These are phyloP conservation scores for Felis chaus DNA, from an alignment of 2,113 vertebrate species.

Conservation along the genomic window DNA sequence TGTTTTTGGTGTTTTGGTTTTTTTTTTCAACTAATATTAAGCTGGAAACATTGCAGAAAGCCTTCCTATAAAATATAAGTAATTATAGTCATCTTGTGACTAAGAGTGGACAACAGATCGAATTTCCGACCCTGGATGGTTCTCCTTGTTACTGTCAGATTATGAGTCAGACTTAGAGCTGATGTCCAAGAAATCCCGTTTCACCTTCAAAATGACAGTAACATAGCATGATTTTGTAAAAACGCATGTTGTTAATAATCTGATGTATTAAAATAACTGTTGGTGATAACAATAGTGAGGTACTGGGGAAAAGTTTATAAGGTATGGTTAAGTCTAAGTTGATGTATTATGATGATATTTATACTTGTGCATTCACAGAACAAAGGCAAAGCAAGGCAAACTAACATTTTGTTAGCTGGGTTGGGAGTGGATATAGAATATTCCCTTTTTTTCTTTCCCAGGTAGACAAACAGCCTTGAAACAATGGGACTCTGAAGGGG, in stretches of 20 bases:
- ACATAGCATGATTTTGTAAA: not conserved
- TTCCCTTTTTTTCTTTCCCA: not conserved
- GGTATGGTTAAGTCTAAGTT: not conserved
- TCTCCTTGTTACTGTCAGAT: not conserved
- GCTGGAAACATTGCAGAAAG: not conserved
- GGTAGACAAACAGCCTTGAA: not conserved
- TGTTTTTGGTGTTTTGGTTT: not conserved
- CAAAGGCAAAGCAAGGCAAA: not conserved
- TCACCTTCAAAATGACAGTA: conserved; percentile 14
- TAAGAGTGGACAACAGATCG: not conserved
- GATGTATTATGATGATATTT: not conserved
- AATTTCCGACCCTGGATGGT: not conserved
- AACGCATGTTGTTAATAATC: not conserved
- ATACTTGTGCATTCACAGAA: too few species aligned
- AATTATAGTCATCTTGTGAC: not conserved
- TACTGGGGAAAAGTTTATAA: not conserved
- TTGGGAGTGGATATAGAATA: not conserved
- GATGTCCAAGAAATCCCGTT: not conserved
- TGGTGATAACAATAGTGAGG: not conserved
- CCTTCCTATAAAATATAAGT: not conserved
- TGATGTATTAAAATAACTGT: not conserved
- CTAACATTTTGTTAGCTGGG: not conserved
- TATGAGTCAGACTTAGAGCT: not conserved
- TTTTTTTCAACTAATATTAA: not conserved
- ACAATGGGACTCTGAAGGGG: not conserved